Conservation (phyloP, 2,888 invertebrate species). For the Drosophila anceps region DNA sequence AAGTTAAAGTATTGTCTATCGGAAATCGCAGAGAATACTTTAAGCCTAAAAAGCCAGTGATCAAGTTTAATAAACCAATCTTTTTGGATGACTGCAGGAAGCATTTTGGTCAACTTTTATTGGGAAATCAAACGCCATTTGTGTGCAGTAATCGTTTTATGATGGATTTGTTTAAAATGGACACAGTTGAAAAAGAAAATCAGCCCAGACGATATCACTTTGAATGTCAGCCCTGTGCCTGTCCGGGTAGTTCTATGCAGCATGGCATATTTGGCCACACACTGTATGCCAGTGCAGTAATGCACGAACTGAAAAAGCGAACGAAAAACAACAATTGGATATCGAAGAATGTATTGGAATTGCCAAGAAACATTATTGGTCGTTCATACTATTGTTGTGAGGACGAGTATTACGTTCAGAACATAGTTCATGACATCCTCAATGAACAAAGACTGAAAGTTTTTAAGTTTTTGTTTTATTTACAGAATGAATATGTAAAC, state of each 20-base stretch:
- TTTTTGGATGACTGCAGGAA: neutral
- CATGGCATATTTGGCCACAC: no score
- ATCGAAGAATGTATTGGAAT: no score
- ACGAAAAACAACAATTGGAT: no score
- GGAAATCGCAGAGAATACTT: neutral
- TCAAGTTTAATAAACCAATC: neutral
- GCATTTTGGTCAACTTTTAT: neutral
- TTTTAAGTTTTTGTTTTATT: no score
- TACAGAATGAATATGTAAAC: no score
- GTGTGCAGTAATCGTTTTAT: neutral
- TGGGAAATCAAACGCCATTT: neutral
- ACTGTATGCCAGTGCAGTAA: no score
- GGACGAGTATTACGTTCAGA: no score
- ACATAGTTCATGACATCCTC: no score
- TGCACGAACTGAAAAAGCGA: no score
- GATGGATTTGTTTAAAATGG: slow-evolving; percentile 1
- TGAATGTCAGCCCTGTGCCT: neutral
- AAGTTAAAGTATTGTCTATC: neutral
- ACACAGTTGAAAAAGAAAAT: neutral
- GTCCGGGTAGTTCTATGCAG: neutral
- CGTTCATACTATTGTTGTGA: no score
- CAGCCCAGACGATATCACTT: slow-evolving; percentile 1
- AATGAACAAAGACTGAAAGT: no score
- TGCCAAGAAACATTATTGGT: no score
- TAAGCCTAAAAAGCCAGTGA: neutral